These are phyloP conservation scores for Naja naja DNA, from an alignment of 2,113 vertebrate genomes.

Conservation along the genomic window DNA sequence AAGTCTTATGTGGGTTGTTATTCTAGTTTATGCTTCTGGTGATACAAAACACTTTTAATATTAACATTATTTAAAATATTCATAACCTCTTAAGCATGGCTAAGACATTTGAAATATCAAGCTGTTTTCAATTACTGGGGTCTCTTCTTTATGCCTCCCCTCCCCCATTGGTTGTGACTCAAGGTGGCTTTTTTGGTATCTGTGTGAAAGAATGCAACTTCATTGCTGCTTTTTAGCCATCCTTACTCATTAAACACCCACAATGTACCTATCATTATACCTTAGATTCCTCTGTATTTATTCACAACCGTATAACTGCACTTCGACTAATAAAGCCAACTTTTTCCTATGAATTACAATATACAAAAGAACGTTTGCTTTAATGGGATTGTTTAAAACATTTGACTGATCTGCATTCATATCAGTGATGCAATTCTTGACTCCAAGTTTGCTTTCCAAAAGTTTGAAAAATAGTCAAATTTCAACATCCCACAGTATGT, in stretches of 20 bases:
- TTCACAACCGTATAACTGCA: neutral
- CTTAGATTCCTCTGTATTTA: neutral
- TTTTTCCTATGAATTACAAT: neutral
- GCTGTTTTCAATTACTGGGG: neutral
- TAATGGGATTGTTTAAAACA: neutral
- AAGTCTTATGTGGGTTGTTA: neutral
- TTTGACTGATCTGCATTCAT: neutral
- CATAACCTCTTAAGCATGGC: neutral
- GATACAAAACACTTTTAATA: neutral
- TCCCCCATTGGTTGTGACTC: slow-evolving; percentile 3
- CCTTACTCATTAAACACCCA: slow-evolving; percentile 5
- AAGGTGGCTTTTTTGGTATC: neutral
- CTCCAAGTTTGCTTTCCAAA: neutral
- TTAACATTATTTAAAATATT: neutral
- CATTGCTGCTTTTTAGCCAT: neutral
- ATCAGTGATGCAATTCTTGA: neutral
- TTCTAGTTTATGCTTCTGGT: neutral
- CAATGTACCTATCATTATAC: neutral
- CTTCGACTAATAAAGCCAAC: neutral
- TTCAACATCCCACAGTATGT: neutral
- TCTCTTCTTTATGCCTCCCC: neutral
- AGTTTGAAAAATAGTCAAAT: neutral
- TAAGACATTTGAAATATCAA: neutral
- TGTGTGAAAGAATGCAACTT: neutral
- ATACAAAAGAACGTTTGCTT: neutral